These are phyloP conservation scores for Drosophila bunnanda DNA, from an alignment of 2,888 invertebrate genomes.

Conservation along the genomic window DNA sequence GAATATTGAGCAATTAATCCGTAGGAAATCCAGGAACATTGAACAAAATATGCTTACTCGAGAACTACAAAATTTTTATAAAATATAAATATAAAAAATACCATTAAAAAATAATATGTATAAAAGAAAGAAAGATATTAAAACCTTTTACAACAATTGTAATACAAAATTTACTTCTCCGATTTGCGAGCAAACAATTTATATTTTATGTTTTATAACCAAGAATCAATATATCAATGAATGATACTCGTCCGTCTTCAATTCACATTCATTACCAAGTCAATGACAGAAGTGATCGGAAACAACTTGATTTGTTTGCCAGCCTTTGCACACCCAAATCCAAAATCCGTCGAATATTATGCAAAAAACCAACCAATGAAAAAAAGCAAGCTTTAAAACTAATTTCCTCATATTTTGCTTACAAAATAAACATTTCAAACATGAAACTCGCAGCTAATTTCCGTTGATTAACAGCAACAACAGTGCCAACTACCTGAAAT, in stretches of 20 bases:
- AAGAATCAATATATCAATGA: neutral
- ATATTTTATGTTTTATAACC: neutral
- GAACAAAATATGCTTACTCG: neutral
- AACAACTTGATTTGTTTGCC: constrained; percentile 5
- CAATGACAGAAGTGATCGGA: neutral
- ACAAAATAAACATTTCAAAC: constrained; percentile 32
- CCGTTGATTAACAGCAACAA: constrained; percentile 59
- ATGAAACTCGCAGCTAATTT: constrained; percentile 57
- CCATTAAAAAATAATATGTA: too few relatives aligned
- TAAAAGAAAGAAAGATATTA: neutral
- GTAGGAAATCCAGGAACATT: neutral
- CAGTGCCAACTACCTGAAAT: constrained; percentile 16
- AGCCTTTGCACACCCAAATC: neutral
- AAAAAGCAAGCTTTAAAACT: constrained; percentile 25
- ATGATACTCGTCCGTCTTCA: neutral
- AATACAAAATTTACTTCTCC: neutral
- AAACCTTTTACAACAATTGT: neutral
- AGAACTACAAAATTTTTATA: neutral
- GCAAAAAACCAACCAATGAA: constrained; percentile 51
- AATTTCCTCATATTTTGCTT: constrained; percentile 66
- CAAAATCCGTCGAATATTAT: constrained; percentile 38
- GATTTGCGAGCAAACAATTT: neutral
- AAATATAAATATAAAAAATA: neutral
- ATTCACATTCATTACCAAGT: constrained; percentile 1
- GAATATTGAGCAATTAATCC: neutral